Percentiles rank a stretch among this genome's conserved stretches.
These are phyloP conservation scores for Zosterops lateralis DNA, from an alignment of 2,113 vertebrate genomes.

Conservation along the genomic window DNA sequence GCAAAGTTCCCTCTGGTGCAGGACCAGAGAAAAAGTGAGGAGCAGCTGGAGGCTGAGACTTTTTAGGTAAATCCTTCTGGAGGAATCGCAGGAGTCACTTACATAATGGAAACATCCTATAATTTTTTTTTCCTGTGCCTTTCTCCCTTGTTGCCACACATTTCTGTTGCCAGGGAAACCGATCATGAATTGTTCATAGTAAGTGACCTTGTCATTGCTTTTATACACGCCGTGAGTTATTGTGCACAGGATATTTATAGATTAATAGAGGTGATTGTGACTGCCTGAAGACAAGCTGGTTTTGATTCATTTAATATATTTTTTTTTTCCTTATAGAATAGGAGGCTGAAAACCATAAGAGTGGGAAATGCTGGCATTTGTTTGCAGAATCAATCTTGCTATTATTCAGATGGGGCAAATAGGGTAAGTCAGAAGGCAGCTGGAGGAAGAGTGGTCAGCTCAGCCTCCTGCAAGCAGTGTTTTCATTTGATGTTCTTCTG, in stretches of 20 bases:
- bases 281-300: conserved; percentile 38
- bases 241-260: conserved; percentile 69
- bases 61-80: neutral
- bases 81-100: neutral
- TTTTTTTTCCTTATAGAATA: neutral
- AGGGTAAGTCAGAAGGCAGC: neutral
- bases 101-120: conserved; percentile 24
- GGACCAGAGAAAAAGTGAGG: neutral
- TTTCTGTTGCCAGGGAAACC: conserved; percentile 72
- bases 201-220: conserved; percentile 69
- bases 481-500: neutral
- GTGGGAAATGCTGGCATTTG: neutral
- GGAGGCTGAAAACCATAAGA: neutral
- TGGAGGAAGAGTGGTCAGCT: neutral
- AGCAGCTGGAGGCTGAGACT: neutral
- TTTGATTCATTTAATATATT: conserved; percentile 13
- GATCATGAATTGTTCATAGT: conserved; percentile 65
- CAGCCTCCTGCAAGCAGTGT: neutral
- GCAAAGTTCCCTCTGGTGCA: rapidly evolving
- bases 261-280: conserved; percentile 47
- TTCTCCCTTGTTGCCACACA: conserved; percentile 42
- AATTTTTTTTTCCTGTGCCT: conserved; percentile 39
- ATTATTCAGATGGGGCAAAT: neutral
- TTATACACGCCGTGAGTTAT: conserved; percentile 62
- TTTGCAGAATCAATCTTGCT: neutral